Evolutionary conservation across 2,113 vertebrate genomes (phyloP).

Genomic region (Drymodes brunneopygia): DNA sequence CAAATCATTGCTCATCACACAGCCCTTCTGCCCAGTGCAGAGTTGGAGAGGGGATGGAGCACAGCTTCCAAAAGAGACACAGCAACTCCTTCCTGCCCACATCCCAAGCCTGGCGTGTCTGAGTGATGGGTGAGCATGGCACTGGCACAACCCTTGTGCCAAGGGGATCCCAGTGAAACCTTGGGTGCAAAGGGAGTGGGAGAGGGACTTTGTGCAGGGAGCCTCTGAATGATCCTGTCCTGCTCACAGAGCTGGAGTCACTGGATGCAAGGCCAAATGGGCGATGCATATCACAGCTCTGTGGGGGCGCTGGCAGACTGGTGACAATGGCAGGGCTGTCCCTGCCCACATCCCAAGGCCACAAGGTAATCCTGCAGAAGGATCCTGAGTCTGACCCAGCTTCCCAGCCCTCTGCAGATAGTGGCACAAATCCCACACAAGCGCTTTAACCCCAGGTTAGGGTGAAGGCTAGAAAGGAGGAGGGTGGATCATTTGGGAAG

Average conservation of each 20-base stretch:
- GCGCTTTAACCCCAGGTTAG: not conserved
- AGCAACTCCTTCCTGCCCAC: not conserved
- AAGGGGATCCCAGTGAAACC: not conserved
- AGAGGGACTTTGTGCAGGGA: not conserved
- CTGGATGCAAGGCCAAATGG: not conserved
- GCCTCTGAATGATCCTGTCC: not conserved
- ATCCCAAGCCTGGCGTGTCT: rapidly evolving
- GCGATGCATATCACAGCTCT: not conserved
- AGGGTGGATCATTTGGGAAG: not conserved
- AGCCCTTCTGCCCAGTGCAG: not conserved
- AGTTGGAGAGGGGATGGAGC: not conserved
- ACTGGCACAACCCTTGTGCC: not conserved
- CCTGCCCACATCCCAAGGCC: not conserved
- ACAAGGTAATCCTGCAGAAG: not conserved
- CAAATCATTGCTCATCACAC: not conserved
- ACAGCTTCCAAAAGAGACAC: not conserved
- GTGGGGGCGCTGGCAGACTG: rapidly evolving
- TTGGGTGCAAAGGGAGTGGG: not conserved
- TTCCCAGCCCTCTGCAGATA: not conserved
- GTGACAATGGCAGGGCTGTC: not conserved
- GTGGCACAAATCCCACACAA: not conserved
- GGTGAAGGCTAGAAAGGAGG: not conserved
- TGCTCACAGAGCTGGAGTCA: rapidly evolving
- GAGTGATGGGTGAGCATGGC: not conserved
- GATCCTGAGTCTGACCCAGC: not conserved